Evolutionary conservation across 2,113 vertebrate species (phyloP), one percentile per base, ranked within the genome.

Genomic region (Notothenia rossii): DNA sequence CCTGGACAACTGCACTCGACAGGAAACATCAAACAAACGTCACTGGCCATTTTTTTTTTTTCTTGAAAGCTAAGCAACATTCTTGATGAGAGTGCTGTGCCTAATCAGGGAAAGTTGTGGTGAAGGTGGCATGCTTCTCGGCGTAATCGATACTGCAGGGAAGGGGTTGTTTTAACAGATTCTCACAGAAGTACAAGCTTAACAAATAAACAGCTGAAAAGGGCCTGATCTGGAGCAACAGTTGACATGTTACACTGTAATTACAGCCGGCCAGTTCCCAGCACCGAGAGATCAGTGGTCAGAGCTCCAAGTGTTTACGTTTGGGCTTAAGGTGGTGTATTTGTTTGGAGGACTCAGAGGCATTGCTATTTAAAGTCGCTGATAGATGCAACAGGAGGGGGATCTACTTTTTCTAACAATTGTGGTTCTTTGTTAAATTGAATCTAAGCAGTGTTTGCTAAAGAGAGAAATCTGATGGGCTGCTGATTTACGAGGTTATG

Each of bases 1-100:
- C 92, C 68, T 90, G 90, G 40, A 80, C 63, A 89, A 63, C 97
- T 98, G 89, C 58, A 62, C 15, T 15, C 64, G 25, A 88, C 65
- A 88, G 86, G 83, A 85, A 94, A 93, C 82, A 86, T 89, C 17
- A 89, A 81, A 84, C 48, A 81, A 82, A 82, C 2, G 5, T 77
- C 59, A 80, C 49, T 29, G 46, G 40, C 60, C 13, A 4, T 71
- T 59, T 54, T 56, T 72, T 54, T 56, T 72, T 71, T 59, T 59
- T 25, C 11, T 36, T 22, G 7, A 15, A 5, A 6, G 58, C 17
- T 15, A 20, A 56, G 25, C 15, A 72, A 80, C 71, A 50, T 25
- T 59, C 25, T 15, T 18, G 22, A 63, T 45, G 55, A 74, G 58
- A 70, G 4, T n/a, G 11, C 15, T 11, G 22, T 46, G 61, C 18